These are phyloP conservation scores for Reticulitermes lucifugus DNA, from an alignment of 2,888 invertebrate species.

Conservation along the genomic window DNA sequence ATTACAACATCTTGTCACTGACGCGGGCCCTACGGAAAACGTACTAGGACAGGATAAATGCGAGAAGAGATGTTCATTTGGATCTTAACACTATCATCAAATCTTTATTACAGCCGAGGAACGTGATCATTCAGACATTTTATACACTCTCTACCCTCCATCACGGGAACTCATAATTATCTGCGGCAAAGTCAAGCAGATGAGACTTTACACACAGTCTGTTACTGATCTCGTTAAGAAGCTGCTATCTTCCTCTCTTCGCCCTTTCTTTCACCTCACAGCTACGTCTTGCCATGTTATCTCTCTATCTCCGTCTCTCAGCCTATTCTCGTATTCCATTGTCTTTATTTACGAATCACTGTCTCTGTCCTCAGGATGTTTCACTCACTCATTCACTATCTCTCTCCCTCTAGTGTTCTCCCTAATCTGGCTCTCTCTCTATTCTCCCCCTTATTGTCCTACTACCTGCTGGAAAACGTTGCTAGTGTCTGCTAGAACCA, in stretches of 20 bases:
- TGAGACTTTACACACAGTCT: conserved; percentile 16
- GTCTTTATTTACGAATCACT: background rate
- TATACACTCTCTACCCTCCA: conserved; percentile 29
- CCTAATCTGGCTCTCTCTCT: background rate
- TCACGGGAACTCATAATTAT: conserved; percentile 43
- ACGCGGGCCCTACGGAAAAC: background rate
- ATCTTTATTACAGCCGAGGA: conserved; percentile 44
- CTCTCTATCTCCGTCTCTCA: background rate
- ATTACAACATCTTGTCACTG: background rate
- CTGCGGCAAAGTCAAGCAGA: conserved; percentile 33
- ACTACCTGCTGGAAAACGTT: too few species aligned
- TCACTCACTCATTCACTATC: background rate
- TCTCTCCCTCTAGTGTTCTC: background rate
- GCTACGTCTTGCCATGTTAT: background rate
- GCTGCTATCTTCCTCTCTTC: background rate
- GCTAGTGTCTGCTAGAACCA: too few species aligned
- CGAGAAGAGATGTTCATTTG: conserved; percentile 23
- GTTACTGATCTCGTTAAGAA: conserved; percentile 35
- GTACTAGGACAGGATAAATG: conserved; percentile 5
- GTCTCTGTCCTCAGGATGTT: background rate
- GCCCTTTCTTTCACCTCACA: background rate
- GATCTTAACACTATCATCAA: conserved; percentile 48
- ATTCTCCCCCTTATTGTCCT: too few species aligned
- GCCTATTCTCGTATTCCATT: too few species aligned
- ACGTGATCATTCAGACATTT: conserved; percentile 50